Evolutionary conservation across 1,140 invertebrate genomes (phyloP), one percentile per base, ranked within the genome.

Genomic region (Helicorthomorpha holstii): DNA sequence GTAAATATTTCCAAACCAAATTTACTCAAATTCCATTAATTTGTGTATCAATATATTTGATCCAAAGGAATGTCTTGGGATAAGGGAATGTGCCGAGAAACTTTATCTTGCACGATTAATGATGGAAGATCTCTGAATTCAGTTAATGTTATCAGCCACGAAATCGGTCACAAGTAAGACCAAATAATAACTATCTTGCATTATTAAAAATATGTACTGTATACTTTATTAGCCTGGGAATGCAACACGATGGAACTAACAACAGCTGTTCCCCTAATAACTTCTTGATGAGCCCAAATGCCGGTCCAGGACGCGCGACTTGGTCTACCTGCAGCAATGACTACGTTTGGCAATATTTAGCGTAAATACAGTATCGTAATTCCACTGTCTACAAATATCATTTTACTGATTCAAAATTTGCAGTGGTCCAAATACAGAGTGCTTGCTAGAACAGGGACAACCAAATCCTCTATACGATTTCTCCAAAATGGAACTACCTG

Each of bases 121-220:
- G 63, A 64, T 49, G 62, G 61, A 4, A 58, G 56, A 27, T 60
- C 52, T 26, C 63, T 64, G 44, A 63, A 64, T 54, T 58, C 63
- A 10, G 58, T 61, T 7, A 65, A 60, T 51, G 63, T 64, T 2
- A 64, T 64, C 16, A 61, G 63, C n/a, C 63, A 64, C 45, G 63
- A 64, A 53, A 63, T 64, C 57, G 63, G 60, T 0, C 63, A 64
- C 54, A 65, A 63, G 62, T 64, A 38, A 42, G 46, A 23, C 2
- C 22, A 48, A n/a, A 12, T 27, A 23, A 4, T 47, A 47, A 12
- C 14, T 47, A 27, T 10, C 22, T 12, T 10, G 12, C 14, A 10
- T n/a, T 16, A 12, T 10, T 12, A 19, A 27, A 12, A 14, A 10
- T 23, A 47, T 51, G n/a, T 51, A 29, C 27, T 14, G 16, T 3